Percentiles rank a stretch among this genome's conserved stretches.
Evolutionary conservation across 2,888 invertebrate species (phyloP).

Genomic region (Tipula lateralis): DNA sequence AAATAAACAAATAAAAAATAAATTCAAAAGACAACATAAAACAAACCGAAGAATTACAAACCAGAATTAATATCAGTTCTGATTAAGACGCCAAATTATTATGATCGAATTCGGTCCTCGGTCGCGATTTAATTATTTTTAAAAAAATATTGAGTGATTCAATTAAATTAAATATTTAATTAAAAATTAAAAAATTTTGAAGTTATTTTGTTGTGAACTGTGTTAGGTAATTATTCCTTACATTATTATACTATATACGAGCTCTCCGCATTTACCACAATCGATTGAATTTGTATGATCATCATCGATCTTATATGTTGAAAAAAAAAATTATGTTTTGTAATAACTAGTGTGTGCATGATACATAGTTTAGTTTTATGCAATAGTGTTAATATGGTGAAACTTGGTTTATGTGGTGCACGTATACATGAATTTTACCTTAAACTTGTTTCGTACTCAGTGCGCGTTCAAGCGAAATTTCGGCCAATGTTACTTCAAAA

Average conservation of each 20-base stretch:
- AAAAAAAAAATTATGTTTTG: neutral
- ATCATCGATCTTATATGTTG: neutral
- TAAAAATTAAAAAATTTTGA: neutral
- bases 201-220: neutral
- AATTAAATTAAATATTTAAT: neutral
- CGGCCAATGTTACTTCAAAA: no score
- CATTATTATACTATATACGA: no score
- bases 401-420: no score
- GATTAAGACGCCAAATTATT: neutral
- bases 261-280: no score
- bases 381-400: no score
- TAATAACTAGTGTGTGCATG: neutral
- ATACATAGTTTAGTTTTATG: neutral
- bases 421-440: no score
- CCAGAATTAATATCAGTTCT: neutral
- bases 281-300: neutral
- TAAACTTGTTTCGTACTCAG: no score
- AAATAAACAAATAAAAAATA: neutral
- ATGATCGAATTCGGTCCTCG: neutral
- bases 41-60: neutral
- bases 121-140: neutral
- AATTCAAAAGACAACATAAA: neutral
- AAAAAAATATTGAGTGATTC: neutral
- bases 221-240: neutral
- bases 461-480: neutral